Conservation (phyloP, 2,113 vertebrate genomes). For the Ramphastos sulfuratus region DNA sequence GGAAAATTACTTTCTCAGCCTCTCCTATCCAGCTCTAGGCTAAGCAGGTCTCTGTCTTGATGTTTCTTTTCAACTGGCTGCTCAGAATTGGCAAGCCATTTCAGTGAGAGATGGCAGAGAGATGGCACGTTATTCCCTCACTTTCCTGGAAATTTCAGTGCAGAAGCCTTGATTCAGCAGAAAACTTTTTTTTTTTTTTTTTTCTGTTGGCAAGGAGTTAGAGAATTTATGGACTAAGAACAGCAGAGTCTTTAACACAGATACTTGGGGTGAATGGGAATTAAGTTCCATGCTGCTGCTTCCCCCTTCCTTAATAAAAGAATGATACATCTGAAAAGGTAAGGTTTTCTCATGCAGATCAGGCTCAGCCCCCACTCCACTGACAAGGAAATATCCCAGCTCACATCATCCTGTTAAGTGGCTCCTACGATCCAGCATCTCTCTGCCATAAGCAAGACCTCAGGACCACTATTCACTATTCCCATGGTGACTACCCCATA, state of each 20-base stretch:
- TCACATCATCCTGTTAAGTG: not conserved
- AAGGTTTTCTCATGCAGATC: not conserved
- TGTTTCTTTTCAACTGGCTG: not conserved
- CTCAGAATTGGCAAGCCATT: not conserved
- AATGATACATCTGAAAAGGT: not conserved
- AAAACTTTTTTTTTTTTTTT: not conserved
- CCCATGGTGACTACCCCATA: not conserved
- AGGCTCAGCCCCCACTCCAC: not conserved
- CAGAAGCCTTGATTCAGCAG: conserved; percentile 49
- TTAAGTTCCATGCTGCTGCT: not conserved
- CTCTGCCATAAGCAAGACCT: not conserved
- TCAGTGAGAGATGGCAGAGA: not conserved
- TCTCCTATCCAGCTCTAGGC: not conserved
- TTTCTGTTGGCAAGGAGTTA: not conserved
- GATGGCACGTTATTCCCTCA: not conserved
- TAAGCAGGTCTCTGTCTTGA: not conserved
- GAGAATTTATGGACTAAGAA: conserved; percentile 35
- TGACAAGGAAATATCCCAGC: not conserved
- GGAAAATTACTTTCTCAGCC: not conserved
- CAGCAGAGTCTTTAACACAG: not conserved
- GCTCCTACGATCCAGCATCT: not conserved
- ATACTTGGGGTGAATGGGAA: not conserved
- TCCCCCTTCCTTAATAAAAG: not conserved
- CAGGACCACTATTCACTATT: not conserved
- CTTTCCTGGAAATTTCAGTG: not conserved